A percentile compares a stretch with the other conserved stretches of the same genome.
These are phyloP conservation scores for Drosophila pseudotalamancana DNA, from an alignment of 2,888 invertebrate species.

Conservation along the genomic window DNA sequence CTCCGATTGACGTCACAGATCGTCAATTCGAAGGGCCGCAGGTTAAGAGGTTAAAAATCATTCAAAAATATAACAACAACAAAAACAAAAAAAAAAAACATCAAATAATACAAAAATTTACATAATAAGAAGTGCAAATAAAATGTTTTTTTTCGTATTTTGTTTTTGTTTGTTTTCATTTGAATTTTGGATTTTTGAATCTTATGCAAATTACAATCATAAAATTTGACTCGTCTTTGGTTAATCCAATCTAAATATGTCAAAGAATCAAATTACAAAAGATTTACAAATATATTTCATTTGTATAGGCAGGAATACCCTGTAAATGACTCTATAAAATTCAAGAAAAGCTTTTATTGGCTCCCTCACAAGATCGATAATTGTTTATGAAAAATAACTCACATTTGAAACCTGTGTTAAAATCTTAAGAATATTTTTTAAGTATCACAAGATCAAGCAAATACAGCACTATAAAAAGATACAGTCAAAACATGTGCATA, in stretches of 20 bases:
- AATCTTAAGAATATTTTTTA: no score
- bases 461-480: no score
- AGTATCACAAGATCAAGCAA: no score
- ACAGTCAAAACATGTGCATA: no score
- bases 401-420: no score
- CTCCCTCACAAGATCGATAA: no score
- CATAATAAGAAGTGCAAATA: slow-evolving; percentile 19
- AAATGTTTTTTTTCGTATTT: neutral
- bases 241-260: slow-evolving; percentile 39
- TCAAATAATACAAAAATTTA: slow-evolving; percentile 4
- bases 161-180: slow-evolving; percentile 51
- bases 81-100: neutral
- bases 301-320: neutral
- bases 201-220: slow-evolving; percentile 35
- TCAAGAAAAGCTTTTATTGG: neutral
- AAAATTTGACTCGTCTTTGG: slow-evolving; percentile 1
- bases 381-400: no score
- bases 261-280: slow-evolving; percentile 23
- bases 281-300: neutral
- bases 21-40: slow-evolving; percentile 1
- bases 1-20: slow-evolving; percentile 29
- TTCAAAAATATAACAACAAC: no score
- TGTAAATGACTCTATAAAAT: neutral
- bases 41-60: slow-evolving; percentile 22
- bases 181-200: slow-evolving; percentile 18